A percentile compares a stretch with the other conserved stretches of the same genome.
These are phyloP conservation scores for Notothenia rossii DNA, from an alignment of 2,113 vertebrate genomes.

Conservation along the genomic window DNA sequence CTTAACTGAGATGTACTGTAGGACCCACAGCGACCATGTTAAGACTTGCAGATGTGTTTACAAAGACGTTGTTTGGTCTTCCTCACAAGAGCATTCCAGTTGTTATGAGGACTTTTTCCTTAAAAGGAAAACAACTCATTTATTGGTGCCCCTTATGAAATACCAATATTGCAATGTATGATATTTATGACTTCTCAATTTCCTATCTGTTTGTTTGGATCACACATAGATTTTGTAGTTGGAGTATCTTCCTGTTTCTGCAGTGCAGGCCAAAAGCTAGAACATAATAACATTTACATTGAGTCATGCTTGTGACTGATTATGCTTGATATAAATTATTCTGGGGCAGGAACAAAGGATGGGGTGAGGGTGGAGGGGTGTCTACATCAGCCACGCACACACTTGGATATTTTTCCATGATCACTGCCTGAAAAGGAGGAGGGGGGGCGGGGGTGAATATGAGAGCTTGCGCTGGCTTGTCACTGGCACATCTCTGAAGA, in stretches of 20 bases:
- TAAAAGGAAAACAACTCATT: conserved; percentile 38
- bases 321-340: conserved; percentile 25
- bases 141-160: neutral
- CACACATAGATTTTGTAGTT: neutral
- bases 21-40: conserved; percentile 55
- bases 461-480: conserved; percentile 67
- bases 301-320: conserved; percentile 40
- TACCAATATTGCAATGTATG: neutral
- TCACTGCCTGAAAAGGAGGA: conserved; percentile 18
- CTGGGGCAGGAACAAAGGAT: neutral
- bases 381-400: conserved; percentile 27
- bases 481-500: conserved; percentile 32
- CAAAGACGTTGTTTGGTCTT: conserved; percentile 12
- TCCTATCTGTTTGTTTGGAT: neutral
- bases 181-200: neutral
- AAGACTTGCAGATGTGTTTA: conserved; percentile 68
- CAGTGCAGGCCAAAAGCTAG: neutral
- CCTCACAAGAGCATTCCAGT: neutral
- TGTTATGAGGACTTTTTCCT: conserved; percentile 34
- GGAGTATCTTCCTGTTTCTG: neutral
- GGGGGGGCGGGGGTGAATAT: conserved; percentile 17
- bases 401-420: conserved; percentile 57
- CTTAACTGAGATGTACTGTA: conserved; percentile 1
- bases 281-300: conserved; percentile 21
- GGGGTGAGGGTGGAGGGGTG: neutral